phyloP scores from a whole-genome alignment of 2,797 vertebrate species.

The Avahi laniger region DNA sequence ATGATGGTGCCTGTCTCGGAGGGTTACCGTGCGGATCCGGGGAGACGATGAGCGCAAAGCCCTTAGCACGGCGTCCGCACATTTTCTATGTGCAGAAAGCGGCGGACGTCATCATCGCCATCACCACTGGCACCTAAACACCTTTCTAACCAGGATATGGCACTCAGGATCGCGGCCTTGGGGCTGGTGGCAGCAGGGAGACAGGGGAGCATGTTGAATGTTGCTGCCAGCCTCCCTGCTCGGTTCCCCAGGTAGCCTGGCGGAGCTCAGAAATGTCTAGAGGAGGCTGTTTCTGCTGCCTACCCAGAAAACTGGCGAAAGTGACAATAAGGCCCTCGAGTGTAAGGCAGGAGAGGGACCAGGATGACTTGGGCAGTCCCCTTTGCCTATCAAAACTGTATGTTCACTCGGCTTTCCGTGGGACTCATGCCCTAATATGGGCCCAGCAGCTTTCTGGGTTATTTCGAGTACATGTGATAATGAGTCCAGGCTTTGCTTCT shows the following conservation, averaged over 20 bases:
- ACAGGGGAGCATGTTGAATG: neutral
- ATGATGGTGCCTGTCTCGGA: neutral
- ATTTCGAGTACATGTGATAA: constrained; percentile 98
- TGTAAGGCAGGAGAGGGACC: neutral
- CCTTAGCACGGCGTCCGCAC: neutral
- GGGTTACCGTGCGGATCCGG: neutral
- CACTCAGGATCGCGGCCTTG: neutral
- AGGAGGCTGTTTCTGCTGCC: neutral
- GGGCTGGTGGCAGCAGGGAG: neutral
- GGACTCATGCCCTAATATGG: constrained; percentile 97
- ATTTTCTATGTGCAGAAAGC: neutral
- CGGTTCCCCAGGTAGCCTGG: neutral
- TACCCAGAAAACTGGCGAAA: neutral
- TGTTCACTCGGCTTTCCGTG: constrained; percentile 89
- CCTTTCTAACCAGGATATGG: neutral
- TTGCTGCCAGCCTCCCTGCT: neutral
- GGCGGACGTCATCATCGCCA: no score
- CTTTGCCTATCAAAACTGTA: constrained; percentile 90
- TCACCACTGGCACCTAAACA: neutral
- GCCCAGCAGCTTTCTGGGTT: constrained; percentile 93
- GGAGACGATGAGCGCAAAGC: neutral
- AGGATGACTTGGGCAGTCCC: constrained; percentile 82
- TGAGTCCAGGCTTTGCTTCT: constrained; percentile 85
- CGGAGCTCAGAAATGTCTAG: neutral
- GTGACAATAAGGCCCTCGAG: neutral